phyloP scores from a whole-genome alignment of 1,140 invertebrate genomes.

The Chionoecetes opilio region DNA sequence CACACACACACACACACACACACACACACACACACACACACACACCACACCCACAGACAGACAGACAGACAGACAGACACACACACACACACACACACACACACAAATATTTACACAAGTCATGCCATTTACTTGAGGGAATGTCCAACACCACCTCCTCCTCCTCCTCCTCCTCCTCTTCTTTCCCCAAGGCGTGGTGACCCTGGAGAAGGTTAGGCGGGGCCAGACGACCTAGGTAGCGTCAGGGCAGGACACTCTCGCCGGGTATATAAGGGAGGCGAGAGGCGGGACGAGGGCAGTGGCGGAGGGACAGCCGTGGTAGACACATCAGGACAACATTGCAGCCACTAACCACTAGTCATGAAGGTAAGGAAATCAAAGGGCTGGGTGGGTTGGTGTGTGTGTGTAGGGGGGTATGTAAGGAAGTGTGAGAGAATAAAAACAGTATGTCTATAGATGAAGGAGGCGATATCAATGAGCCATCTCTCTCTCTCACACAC shows the following conservation, averaged over 20 bases:
- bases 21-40: slow-evolving; percentile 42
- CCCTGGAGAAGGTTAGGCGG: background rate
- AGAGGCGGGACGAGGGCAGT: background rate
- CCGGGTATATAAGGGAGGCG: background rate
- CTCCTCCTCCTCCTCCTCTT: no score
- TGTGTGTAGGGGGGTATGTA: background rate
- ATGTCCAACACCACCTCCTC: no score
- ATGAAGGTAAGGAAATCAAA: background rate
- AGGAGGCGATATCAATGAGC: no score
- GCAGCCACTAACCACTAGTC: background rate
- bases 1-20: slow-evolving; percentile 37
- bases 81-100: background rate
- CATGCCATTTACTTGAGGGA: no score
- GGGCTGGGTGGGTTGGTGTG: background rate
- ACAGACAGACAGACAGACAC: slow-evolving; percentile 38
- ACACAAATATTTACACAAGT: no score
- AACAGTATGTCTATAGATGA: background rate
- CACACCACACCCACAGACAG: slow-evolving; percentile 3
- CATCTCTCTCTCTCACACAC: no score
- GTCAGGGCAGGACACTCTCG: background rate
- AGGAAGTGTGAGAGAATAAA: background rate
- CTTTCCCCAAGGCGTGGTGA: background rate
- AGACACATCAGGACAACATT: background rate
- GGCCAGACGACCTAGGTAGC: background rate
- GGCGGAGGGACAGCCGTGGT: slow-evolving; percentile 6